These are phyloP conservation scores for Caerostris extrusa DNA, from an alignment of 1,140 invertebrate genomes.

Conservation along the genomic window DNA sequence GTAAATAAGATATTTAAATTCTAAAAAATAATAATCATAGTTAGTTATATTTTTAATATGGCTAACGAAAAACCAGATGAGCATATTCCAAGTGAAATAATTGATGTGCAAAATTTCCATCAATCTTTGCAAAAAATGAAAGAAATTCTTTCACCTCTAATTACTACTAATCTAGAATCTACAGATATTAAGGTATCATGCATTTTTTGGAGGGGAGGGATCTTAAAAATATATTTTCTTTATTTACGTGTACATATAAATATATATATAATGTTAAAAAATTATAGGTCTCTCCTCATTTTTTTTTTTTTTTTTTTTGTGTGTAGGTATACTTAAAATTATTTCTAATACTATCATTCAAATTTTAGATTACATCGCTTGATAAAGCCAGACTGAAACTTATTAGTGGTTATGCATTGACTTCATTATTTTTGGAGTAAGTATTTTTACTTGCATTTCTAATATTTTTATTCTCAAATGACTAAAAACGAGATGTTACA, in stretches of 20 bases:
- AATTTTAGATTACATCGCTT: constrained; percentile 70
- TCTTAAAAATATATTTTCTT: background rate
- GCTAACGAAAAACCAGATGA: background rate
- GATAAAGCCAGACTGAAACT: constrained; percentile 76
- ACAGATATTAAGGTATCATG: constrained; percentile 32
- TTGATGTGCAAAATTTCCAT: constrained; percentile 61
- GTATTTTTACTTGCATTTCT: constrained; percentile 1
- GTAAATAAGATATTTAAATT: background rate
- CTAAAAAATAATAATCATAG: background rate
- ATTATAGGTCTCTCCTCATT: background rate
- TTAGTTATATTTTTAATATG: background rate
- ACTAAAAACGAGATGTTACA: no score
- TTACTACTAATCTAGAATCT: constrained; percentile 54
- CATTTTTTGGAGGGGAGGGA: background rate
- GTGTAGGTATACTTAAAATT: background rate
- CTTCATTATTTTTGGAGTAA: constrained; percentile 78
- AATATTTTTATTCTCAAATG: background rate
- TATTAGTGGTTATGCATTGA: constrained; percentile 71
- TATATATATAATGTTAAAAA: background rate
- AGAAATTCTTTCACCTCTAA: constrained; percentile 29
- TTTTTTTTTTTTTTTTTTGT: background rate
- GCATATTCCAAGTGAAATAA: constrained; percentile 61
- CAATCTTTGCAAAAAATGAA: constrained; percentile 37
- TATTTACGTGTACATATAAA: background rate
- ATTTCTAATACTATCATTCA: background rate